Evolutionary conservation across 2,797 vertebrate genomes (phyloP).

Genomic region (Nyctalus aviator): DNA sequence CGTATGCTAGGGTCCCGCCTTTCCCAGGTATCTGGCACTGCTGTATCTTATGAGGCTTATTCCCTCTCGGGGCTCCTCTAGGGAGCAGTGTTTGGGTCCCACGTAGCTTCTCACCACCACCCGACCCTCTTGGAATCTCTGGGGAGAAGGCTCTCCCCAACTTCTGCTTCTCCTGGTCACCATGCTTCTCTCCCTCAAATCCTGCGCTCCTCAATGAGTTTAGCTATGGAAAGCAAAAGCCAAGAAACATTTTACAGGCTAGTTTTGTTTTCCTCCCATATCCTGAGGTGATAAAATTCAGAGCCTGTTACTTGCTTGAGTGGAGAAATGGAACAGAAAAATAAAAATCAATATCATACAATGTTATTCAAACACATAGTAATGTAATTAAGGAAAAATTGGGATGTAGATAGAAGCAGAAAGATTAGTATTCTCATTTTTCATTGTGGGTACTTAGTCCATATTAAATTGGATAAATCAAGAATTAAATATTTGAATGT

Average conservation of each 20-base stretch:
- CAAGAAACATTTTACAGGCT: not conserved
- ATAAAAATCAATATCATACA: not conserved
- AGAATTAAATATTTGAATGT: not conserved
- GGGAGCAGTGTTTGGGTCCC: not conserved
- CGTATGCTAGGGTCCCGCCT: not conserved
- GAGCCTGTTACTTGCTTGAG: not conserved
- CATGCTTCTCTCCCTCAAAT: not conserved
- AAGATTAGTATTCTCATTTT: not conserved
- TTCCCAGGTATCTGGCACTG: not conserved
- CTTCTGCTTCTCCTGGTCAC: not conserved
- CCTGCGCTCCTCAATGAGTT: not conserved
- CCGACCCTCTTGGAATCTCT: not conserved
- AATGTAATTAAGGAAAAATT: not conserved
- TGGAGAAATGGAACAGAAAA: not conserved
- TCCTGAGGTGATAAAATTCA: not conserved
- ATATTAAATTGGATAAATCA: conserved; percentile 16
- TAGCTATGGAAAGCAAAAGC: not conserved
- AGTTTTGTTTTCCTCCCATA: not conserved
- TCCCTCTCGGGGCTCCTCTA: not conserved
- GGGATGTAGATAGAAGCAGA: not conserved
- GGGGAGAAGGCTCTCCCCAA: not conserved
- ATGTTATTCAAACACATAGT: not conserved
- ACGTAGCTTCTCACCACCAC: not conserved
- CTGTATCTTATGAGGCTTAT: not conserved
- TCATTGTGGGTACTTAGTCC: not conserved